These are phyloP conservation scores for Hestina assimilis DNA, from an alignment of 1,140 invertebrate species.

Conservation along the genomic window DNA sequence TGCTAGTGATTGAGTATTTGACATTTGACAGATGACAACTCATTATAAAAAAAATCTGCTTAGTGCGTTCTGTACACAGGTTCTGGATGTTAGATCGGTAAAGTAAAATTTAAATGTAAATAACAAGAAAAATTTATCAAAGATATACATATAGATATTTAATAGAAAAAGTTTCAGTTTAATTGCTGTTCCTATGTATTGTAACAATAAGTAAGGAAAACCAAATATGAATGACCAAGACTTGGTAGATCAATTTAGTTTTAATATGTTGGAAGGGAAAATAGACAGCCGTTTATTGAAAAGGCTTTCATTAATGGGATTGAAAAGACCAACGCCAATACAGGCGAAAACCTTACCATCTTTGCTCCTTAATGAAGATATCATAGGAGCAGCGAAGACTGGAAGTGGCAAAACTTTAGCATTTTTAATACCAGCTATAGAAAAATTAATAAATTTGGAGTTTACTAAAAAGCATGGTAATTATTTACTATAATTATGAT, in stretches of 20 bases:
- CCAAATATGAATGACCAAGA: constrained; percentile 39
- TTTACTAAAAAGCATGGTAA: constrained; percentile 90
- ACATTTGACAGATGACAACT: too few relatives aligned
- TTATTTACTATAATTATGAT: constrained; percentile 82
- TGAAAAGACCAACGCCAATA: constrained; percentile 89
- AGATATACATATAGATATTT: too few relatives aligned
- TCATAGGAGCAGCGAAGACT: constrained; percentile 95
- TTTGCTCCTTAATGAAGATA: constrained; percentile 88
- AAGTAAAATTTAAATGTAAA: too few relatives aligned
- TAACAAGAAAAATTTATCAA: too few relatives aligned
- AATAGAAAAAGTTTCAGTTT: too few relatives aligned
- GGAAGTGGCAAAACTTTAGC: constrained; percentile 97
- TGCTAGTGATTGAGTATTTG: too few relatives aligned
- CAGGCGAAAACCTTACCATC: constrained; percentile 89
- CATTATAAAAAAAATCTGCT: too few relatives aligned
- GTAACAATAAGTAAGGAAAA: neutral
- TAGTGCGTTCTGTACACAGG: too few relatives aligned
- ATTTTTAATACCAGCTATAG: constrained; percentile 93
- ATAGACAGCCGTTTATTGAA: constrained; percentile 48
- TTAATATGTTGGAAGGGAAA: constrained; percentile 67
- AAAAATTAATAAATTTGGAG: constrained; percentile 84
- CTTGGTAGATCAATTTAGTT: constrained; percentile 43
- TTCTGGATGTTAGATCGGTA: too few relatives aligned
- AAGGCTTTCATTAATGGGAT: constrained; percentile 65
- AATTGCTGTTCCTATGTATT: too few relatives aligned